phyloP scores from a whole-genome alignment of 2,797 vertebrate genomes.

The Cossypha niveicapilla region DNA sequence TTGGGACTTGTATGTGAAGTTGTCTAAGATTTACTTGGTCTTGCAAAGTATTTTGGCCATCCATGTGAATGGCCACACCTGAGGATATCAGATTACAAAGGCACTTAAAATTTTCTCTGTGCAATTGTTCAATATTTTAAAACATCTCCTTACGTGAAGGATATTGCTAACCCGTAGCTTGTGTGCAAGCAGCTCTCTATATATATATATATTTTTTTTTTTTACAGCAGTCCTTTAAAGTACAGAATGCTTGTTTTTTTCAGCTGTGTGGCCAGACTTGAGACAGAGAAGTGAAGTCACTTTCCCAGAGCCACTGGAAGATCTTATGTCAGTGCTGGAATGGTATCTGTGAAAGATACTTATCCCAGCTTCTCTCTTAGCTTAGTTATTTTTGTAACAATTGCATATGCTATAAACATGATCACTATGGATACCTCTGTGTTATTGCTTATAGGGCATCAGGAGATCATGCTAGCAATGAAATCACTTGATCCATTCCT shows the following conservation, averaged over 20 bases:
- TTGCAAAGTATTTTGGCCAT: not conserved
- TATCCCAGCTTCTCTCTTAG: not conserved
- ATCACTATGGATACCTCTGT: not conserved
- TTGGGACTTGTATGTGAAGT: not conserved
- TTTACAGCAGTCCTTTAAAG: not conserved
- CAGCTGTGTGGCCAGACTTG: not conserved
- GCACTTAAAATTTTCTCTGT: not conserved
- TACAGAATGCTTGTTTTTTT: not conserved
- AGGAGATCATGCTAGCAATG: not conserved
- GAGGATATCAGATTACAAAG: not conserved
- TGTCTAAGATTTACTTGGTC: not conserved
- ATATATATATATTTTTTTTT: not conserved
- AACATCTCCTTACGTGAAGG: not conserved
- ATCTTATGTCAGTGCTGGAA: not conserved
- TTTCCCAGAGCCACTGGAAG: not conserved
- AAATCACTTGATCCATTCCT: not conserved
- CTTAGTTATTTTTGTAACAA: slow-evolving; percentile 4
- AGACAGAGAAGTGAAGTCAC: not conserved
- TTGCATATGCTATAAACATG: not conserved
- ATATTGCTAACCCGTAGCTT: not conserved
- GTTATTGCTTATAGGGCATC: not conserved
- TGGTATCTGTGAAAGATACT: not conserved
- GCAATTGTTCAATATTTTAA: not conserved
- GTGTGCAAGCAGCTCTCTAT: not conserved
- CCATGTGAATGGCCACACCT: accelerated